Conservation (phyloP, 2,797 vertebrate genomes). For the Lagocephalus sceleratus region DNA sequence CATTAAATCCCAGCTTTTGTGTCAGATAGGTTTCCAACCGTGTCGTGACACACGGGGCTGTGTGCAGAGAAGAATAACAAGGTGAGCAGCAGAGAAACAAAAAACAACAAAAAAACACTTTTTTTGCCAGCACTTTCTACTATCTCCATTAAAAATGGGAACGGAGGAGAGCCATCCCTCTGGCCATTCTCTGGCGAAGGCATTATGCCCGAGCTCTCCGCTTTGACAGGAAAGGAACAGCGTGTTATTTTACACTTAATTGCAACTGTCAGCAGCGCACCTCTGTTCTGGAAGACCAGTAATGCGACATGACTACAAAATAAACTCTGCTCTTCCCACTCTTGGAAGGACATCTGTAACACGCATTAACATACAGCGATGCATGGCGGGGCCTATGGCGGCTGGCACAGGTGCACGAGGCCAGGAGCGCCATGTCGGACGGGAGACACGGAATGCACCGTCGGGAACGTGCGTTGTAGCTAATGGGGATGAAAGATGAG, state of each 20-base stretch:
- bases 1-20: constrained; percentile 69
- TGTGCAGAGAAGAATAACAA: constrained; percentile 23
- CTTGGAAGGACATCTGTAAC: constrained; percentile 88
- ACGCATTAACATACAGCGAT: constrained; percentile 62
- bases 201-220: constrained; percentile 78
- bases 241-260: constrained; percentile 92
- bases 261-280: constrained; percentile 89
- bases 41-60: constrained; percentile 59
- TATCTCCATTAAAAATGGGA: constrained; percentile 47
- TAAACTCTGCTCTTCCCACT: constrained; percentile 67
- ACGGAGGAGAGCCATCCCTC: constrained; percentile 80
- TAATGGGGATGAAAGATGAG: constrained; percentile 81
- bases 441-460: constrained; percentile 74
- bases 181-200: constrained; percentile 81
- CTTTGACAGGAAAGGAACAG: constrained; percentile 81
- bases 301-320: constrained; percentile 90
- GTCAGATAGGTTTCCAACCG: constrained; percentile 66
- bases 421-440: constrained; percentile 48
- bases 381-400: constrained; percentile 40
- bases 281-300: constrained; percentile 85
- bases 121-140: constrained; percentile 30
- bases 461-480: constrained; percentile 75
- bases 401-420: constrained; percentile 25
- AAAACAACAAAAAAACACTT: background rate
- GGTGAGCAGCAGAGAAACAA: constrained; percentile 11